Percentiles rank a stretch among this genome's conserved stretches.
These are phyloP conservation scores for Phocoena phocoena DNA, from an alignment of 2,113 vertebrate genomes.

Conservation along the genomic window DNA sequence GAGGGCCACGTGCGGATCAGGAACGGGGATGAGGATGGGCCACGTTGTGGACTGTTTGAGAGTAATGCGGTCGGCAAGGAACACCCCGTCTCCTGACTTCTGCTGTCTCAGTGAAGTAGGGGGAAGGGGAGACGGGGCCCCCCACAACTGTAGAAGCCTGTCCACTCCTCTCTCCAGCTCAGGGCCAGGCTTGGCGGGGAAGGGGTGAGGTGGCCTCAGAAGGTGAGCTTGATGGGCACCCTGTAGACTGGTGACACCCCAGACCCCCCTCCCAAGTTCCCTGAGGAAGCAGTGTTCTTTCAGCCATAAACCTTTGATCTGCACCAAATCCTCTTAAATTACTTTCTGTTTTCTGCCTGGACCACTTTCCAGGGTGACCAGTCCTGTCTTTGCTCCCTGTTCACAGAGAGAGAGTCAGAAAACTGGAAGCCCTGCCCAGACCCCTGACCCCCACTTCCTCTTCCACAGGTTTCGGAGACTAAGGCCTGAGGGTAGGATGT, in stretches of 20 bases:
- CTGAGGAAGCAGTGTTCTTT: background rate
- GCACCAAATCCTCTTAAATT: background rate
- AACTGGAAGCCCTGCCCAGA: background rate
- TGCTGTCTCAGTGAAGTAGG: background rate
- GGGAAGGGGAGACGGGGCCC: background rate
- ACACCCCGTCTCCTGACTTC: background rate
- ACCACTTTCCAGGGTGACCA: background rate
- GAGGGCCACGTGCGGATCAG: background rate
- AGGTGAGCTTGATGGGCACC: background rate
- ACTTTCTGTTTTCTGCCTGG: background rate
- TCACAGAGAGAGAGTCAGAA: background rate
- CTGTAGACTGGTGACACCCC: background rate
- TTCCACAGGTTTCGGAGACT: background rate
- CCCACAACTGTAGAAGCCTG: background rate
- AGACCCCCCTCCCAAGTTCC: background rate
- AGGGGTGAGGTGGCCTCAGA: background rate
- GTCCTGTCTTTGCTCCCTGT: background rate
- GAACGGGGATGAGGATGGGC: background rate
- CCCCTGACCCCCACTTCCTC: rapidly evolving
- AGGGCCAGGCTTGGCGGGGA: background rate
- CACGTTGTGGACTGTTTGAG: background rate
- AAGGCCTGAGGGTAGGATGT: background rate
- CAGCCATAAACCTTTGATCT: background rate
- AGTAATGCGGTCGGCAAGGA: no score
- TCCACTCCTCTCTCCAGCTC: background rate